Evolutionary conservation across 2,797 vertebrate genomes (phyloP), one percentile per base, ranked within the genome.

Genomic region (Rhinophrynus dorsalis): DNA sequence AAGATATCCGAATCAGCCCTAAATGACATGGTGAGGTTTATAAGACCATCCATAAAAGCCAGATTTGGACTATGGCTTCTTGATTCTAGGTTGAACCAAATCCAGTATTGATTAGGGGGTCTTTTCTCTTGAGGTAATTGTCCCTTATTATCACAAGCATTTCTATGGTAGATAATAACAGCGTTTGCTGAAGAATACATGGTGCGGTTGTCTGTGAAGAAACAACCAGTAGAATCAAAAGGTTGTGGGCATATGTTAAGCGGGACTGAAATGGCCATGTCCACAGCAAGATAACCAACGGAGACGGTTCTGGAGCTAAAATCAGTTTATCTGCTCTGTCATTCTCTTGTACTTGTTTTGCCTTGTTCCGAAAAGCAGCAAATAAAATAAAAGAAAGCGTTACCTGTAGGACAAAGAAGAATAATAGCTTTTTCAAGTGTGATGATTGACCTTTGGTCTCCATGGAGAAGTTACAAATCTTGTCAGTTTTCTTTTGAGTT

Each of bases 21-120:
- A 69, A 80, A 85, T 12, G 82, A 75, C 80, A 80, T 76, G 44
- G 85, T 84, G 38, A 88, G 68, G 61, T 80, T 85, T 74, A 89
- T 84, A 51, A 76, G 52, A 6, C 78, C 62, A 0, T 77, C 59
- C 77, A 83, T 74, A 18, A 74, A 61, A 0, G 2, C 1, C 20
- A 77, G 61, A 3, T 79, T 77, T 0, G 1, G 1, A 0, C 66
- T 61, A 37, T 76, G 13, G 48, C 17, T 73, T 0, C 83, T 82
- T 0, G 80, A 72, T 33, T 85, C 84, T 74, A 83, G 0, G 68
- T 61, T 85, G 58, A 82, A 74, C 86, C 86, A 86, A 63, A 87
- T 54, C 85, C 86, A 87, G 47, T 3, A 68, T 55, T 87, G 85
- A 10, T 20, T 47, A 0, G 35, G 24, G 0, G 40, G 75, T 11